Percentiles rank a stretch among this genome's conserved stretches.
These are phyloP conservation scores for Drosophila cognata DNA, from an alignment of 2,888 invertebrate genomes.

Conservation along the genomic window DNA sequence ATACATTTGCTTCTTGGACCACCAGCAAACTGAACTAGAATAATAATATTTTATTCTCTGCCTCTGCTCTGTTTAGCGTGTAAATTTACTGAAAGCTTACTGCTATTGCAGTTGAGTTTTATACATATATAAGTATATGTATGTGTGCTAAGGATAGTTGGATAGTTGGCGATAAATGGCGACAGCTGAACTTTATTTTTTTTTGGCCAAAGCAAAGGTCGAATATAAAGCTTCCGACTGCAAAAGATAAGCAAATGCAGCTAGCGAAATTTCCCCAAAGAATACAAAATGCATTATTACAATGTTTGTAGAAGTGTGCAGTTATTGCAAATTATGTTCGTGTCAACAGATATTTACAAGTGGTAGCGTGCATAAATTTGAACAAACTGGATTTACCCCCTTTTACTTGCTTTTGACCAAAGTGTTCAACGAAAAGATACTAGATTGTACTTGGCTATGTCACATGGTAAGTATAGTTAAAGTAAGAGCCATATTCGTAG, in stretches of 20 bases:
- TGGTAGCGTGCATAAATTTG: constrained; percentile 11
- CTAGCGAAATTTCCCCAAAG: background rate
- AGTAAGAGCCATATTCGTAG: background rate
- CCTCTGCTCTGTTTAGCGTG: background rate
- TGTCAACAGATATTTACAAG: constrained; percentile 31
- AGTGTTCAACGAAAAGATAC: background rate
- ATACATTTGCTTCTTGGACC: background rate
- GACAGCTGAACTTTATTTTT: constrained; percentile 36
- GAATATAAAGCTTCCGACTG: constrained; percentile 23
- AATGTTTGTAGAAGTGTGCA: constrained; percentile 1
- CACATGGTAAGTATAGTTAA: background rate
- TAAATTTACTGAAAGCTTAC: constrained; percentile 12
- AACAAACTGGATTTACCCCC: background rate
- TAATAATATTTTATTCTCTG: constrained; percentile 13
- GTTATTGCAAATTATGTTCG: constrained; percentile 7
- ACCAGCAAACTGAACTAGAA: constrained; percentile 3
- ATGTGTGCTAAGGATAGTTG: constrained; percentile 6
- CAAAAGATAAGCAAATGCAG: background rate
- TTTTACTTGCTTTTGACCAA: background rate
- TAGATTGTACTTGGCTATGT: background rate
- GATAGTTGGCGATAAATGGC: constrained; percentile 17
- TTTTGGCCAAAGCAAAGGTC: constrained; percentile 10
- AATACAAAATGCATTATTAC: background rate
- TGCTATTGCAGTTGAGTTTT: background rate
- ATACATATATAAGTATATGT: background rate